These are phyloP conservation scores for Diadumene lineata DNA, from an alignment of 92 coral and sea anemone species.

Conservation along the genomic window DNA sequence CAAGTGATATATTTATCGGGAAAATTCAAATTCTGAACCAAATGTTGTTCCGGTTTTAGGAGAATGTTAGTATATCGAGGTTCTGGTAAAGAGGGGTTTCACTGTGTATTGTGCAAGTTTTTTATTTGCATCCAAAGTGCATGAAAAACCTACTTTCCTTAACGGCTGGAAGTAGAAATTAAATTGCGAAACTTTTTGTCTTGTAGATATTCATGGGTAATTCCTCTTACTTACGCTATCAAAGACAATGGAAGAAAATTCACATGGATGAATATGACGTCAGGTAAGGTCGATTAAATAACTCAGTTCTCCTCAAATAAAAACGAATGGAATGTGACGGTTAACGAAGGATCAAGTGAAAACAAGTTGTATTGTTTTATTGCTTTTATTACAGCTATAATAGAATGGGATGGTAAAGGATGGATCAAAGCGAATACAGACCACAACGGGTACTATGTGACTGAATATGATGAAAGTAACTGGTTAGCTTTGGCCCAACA, in stretches of 20 bases:
- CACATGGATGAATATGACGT: slow-evolving; percentile 14
- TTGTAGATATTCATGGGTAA: slow-evolving; percentile 77
- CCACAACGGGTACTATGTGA: slow-evolving; percentile 59
- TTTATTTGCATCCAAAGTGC: too few species aligned
- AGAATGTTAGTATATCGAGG: too few species aligned
- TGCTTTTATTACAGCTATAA: slow-evolving; percentile 19
- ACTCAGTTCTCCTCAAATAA: too few species aligned
- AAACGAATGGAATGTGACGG: too few species aligned
- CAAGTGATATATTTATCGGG: too few species aligned
- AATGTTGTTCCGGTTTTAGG: too few species aligned
- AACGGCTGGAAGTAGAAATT: too few species aligned
- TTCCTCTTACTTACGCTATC: slow-evolving; percentile 74
- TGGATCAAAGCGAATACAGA: slow-evolving; percentile 70
- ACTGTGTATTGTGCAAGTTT: too few species aligned
- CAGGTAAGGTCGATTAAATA: slow-evolving; percentile 10
- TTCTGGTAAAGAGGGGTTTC: too few species aligned
- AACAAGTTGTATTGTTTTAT: background rate
- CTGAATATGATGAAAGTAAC: slow-evolving; percentile 55
- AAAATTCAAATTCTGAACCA: too few species aligned
- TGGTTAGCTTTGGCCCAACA: slow-evolving; percentile 44
- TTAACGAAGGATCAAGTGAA: background rate
- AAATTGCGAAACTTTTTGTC: too few species aligned
- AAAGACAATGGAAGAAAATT: slow-evolving; percentile 11
- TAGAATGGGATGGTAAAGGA: slow-evolving; percentile 71
- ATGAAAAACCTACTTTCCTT: too few species aligned